Base-by-base conservation (phyloP, 1,140 invertebrate species). In the Lamellibrachia luymesi region DNA sequence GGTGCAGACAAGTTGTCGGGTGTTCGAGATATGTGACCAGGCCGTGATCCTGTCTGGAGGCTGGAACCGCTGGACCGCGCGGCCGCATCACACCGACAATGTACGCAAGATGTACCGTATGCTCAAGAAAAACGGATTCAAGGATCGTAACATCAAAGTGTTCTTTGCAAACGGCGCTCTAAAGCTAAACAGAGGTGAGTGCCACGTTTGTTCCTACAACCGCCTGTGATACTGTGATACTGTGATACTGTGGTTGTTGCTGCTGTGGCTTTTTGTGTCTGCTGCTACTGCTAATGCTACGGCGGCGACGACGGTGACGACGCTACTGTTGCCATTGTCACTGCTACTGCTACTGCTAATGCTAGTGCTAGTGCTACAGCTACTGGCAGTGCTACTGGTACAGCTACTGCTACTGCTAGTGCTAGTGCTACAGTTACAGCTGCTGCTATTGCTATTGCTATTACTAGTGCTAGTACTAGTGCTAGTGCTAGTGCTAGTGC, bases 11-110 rank as follows among this genome's bases (percentile, higher is more conserved):
- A 95, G 96, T 10, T 97, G 97, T 93, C 95, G 96, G 10, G 94
- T 97, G 51, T 96, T 97, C 93, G 96, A 97, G 94, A 96, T 96
- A 7, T 97, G 97, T 94, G 97, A 97, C 94, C 96, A 97, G 94
- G 97, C 97, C 6, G 96, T 97, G 0, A 91, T 97, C 13, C 51
- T 97, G 27, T 96, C 97, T 2, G 97, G 97, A 5, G 97, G 97
- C 8, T 97, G 97, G 97, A 97, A 97, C 94, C 93, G 96, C 25
- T 95, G 97, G 80, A 96, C 96, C 17, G 96, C 96, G 0, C 95
- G 95, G 22, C 93, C 94, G 2, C 92, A 95, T 22, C 95, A 96
- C 80, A 93, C 95, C 27, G 90, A 95, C 13, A 97, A 97, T 93
- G 93, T 97, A 4, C 93, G 94, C 5, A 93, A 94, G 2, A 95